Evolutionary conservation across 35 echinoderm and acorn worm genomes (phyloP), one percentile per base, ranked within the genome.

Genomic region (Heliocidaris erythrogramma): DNA sequence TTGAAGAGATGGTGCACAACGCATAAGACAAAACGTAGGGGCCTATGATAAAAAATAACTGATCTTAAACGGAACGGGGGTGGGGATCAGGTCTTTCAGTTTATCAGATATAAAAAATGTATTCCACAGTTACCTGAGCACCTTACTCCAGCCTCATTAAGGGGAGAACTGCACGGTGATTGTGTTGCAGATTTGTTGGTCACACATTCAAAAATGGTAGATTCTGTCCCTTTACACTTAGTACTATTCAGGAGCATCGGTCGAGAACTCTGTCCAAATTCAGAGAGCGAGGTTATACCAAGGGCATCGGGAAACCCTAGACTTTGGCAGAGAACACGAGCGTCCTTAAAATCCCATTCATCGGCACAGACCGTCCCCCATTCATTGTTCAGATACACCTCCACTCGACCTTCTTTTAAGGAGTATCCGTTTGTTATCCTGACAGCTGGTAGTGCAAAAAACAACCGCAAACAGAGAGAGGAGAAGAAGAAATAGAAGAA

Each of bases 351-450:
- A 7, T 89, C 32, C 30, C 30, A 89, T n/a, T 48, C 29, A 13
- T 89, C 13, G 32, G 30, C 87, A 89, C 87, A 89, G 32, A 89
- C 32, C 10, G 31, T 89, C 30, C 87, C 87, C 87, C 87, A 89
- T n/a, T n/a, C 31, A n/a, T n/a, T n/a, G 29, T 89, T 42, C 5
- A 42, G 16, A 11, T n/a, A n/a, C 16, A 89, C 24, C 87, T 89
- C 87, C 17, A 89, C 87, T 89, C 87, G 21, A 31, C 87, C 87
- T 48, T 89, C 87, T 42, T 42, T 42, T 42, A 42, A 42, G 3
- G 35, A 42, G 35, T 42, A 42, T 42, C 35, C 35, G 35, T 42
- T 42, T 3, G 3, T 42, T 42, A 42, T 42, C 35, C 35, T 42
- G 35, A 42, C 35, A 42, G 0, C 35, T 42, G 35, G 3, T 42